phyloP scores from a whole-genome alignment of 2,888 invertebrate species.

The Trachelus tabidus region DNA sequence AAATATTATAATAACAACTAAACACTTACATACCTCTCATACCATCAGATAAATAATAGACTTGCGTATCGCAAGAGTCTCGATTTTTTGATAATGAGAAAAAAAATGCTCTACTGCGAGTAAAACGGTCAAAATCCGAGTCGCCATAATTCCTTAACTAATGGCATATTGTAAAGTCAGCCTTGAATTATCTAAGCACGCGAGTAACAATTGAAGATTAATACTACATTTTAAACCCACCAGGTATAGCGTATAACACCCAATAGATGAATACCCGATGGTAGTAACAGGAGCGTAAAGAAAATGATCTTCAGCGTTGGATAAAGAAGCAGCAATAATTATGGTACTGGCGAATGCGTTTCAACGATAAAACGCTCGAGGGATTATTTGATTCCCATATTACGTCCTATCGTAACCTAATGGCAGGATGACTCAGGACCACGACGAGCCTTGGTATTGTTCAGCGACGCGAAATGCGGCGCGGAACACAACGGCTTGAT shows the following conservation, averaged over 20 bases:
- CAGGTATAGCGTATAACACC: not conserved
- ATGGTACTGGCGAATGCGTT: not conserved
- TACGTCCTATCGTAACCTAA: not conserved
- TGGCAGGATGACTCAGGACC: not conserved
- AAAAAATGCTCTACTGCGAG: not conserved
- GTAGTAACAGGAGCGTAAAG: not conserved
- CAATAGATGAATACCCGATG: not conserved
- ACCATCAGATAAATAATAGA: not conserved
- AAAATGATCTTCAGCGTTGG: not conserved
- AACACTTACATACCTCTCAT: not conserved
- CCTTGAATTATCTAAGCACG: conserved; percentile 49
- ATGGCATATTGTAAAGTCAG: conserved; percentile 37
- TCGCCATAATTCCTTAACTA: not conserved
- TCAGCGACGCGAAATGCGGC: conserved; percentile 1
- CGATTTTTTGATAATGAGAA: not conserved
- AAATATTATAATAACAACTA: not conserved
- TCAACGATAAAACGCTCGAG: not conserved
- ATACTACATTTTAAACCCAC: not conserved
- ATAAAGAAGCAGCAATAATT: not conserved
- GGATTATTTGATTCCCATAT: not conserved
- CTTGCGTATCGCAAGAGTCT: not conserved
- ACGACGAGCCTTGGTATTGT: not conserved
- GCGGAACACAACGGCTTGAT: conserved; percentile 12
- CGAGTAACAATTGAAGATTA: conserved; percentile 49
- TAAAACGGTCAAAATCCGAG: not conserved